Conservation (phyloP, 1,140 invertebrate genomes). For the Drosophila trapezifrons region DNA sequence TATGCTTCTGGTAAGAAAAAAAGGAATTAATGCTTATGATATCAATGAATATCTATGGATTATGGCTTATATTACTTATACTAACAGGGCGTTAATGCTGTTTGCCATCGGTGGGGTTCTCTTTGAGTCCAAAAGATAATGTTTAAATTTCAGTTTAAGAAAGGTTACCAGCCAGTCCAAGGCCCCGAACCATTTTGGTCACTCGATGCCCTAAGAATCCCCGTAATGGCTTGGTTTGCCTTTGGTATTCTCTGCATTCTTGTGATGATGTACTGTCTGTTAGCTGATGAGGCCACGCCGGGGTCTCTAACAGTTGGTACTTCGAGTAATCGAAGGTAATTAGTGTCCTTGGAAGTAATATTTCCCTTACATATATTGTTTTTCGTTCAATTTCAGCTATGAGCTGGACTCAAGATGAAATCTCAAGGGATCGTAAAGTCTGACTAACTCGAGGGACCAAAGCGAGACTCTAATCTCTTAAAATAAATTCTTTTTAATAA, state of each 20-base stretch:
- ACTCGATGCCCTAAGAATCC: slow-evolving; percentile 17
- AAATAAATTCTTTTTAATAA: no score
- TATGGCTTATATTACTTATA: slow-evolving; percentile 1
- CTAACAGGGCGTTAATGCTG: neutral
- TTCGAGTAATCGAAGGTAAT: slow-evolving; percentile 2
- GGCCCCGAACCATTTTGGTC: slow-evolving; percentile 28
- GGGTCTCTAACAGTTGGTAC: neutral
- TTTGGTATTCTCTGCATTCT: slow-evolving; percentile 34
- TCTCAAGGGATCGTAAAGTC: neutral
- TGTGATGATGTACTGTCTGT: slow-evolving; percentile 35
- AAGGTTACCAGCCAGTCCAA: slow-evolving; percentile 4
- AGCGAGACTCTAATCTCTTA: no score
- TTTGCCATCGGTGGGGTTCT: neutral
- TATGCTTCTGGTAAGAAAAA: neutral
- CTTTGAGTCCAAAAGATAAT: slow-evolving; percentile 4
- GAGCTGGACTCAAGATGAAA: neutral
- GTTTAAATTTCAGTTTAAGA: slow-evolving; percentile 27
- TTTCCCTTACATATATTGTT: neutral
- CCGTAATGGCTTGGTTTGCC: slow-evolving; percentile 25
- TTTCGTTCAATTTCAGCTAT: neutral
- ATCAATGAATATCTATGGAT: neutral
- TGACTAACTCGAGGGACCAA: no score
- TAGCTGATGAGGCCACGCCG: slow-evolving; percentile 12
- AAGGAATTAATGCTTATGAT: no score
- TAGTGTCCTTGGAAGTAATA: no score